Conservation (phyloP, 1,140 invertebrate genomes). For the Aphaenogaster ashmeadi region DNA sequence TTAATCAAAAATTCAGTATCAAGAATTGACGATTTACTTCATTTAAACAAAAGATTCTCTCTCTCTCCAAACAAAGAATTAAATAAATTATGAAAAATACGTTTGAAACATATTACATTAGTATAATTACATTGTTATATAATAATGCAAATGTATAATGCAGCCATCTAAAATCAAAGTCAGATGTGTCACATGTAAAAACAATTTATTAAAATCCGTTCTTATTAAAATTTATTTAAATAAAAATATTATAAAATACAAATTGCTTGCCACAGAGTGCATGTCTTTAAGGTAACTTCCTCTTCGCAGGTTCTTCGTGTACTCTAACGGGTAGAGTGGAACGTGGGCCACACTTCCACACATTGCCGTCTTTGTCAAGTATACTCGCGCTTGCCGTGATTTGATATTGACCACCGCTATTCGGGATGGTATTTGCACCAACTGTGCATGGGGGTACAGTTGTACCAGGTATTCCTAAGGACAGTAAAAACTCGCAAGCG, state of each 20-base stretch:
- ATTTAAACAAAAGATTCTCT: no score
- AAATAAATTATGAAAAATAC: background rate
- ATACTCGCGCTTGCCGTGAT: slow-evolving; percentile 91
- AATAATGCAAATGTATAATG: background rate
- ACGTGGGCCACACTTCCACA: slow-evolving; percentile 93
- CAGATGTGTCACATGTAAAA: background rate
- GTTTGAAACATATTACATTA: background rate
- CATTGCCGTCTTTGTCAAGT: slow-evolving; percentile 90
- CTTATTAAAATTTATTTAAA: slow-evolving; percentile 7
- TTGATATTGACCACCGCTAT: slow-evolving; percentile 88
- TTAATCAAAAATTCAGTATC: no score
- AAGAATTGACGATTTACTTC: no score
- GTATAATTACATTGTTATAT: background rate
- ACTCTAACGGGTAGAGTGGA: slow-evolving; percentile 91
- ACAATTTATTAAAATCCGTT: background rate
- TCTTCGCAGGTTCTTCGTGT: slow-evolving; percentile 89
- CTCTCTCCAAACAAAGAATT: background rate
- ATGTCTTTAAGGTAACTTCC: slow-evolving; percentile 79
- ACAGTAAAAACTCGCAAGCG: slow-evolving; percentile 92
- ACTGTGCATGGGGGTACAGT: slow-evolving; percentile 15
- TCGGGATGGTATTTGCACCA: slow-evolving; percentile 26
- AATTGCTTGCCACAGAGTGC: background rate
- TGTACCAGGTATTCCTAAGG: slow-evolving; percentile 81
- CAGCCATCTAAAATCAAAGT: background rate
- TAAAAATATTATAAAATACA: slow-evolving; percentile 29